Base-by-base conservation (phyloP, 2,797 vertebrate species). In the Gymnoscopelus braueri region DNA sequence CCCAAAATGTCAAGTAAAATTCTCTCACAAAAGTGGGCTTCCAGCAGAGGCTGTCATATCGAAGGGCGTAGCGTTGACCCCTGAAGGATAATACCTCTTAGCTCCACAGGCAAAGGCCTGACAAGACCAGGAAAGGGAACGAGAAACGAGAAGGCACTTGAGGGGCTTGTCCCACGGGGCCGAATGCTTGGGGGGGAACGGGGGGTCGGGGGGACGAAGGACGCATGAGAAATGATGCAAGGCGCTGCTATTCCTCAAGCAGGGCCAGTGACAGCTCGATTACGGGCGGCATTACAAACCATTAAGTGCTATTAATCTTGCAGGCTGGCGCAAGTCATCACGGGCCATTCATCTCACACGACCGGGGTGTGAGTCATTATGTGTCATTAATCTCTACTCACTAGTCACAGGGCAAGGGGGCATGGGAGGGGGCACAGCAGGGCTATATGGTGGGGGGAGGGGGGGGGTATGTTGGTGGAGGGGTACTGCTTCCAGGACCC, bases 241-340 rank as follows among this genome's bases (percentile, higher is more conserved):
- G 60, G 65, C 69, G 56, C 77, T 87, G 85, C 70, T 70, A 72
- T 84, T 77, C 67, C 75, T 89, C 77, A 87, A 61, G 65, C 73
- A 1, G 53, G 54, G 44, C 65, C 71, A 69, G 60, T 74, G 80
- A 88, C 83, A 81, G 78, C 74, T 85, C 71, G 74, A 87, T 83
- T 87, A 81, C 48, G 47, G 60, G 67, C 75, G 56, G 75, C 83
- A 79, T 75, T 82, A 74, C 75, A 79, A 79, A 83, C 80, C 79
- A 83, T 89, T 87, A 84, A 71, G 51, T 67, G 56, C 72, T 72
- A 86, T 89, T 78, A 85, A 87, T 89, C 85, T 87, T 87, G n/a
- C 69, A 72, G 61, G 71, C 77, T 82, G 75, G 76, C 56, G 57
- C 52, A 50, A 77, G 70, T 81, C 75, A 82, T 69, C 72, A 72